A percentile compares a stretch with the other conserved stretches of the same genome.
Evolutionary conservation across 1,140 invertebrate species (phyloP).

Genomic region (Tetragonula clypearis): DNA sequence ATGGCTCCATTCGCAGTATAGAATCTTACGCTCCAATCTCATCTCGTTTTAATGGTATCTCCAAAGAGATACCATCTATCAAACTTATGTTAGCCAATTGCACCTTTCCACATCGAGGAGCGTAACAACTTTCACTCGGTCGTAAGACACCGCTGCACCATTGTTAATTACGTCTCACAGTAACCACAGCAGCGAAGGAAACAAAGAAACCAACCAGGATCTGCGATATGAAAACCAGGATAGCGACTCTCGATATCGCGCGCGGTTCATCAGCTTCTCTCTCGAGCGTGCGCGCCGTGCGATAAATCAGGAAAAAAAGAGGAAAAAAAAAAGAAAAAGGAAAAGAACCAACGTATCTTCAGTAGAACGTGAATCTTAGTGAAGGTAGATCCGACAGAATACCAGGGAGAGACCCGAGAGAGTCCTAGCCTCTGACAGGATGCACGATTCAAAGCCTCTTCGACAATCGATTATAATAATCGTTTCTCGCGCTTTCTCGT

Average conservation of each 20-base stretch:
- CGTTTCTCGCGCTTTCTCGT: conserved; percentile 35
- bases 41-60: not conserved
- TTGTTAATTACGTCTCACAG: not conserved
- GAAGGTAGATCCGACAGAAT: conserved; percentile 36
- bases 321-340: no score
- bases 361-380: conserved; percentile 13
- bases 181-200: not conserved
- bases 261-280: not conserved
- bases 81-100: not conserved
- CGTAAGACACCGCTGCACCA: not conserved
- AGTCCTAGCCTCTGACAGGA: conserved; percentile 28
- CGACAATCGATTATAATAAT: conserved; percentile 4
- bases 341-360: not conserved
- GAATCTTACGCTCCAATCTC: no score
- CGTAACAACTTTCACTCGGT: not conserved
- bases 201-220: conserved; percentile 16
- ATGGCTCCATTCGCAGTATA: no score
- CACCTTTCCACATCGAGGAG: not conserved
- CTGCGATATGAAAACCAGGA: not conserved
- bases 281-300: no score
- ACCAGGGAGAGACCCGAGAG: not conserved
- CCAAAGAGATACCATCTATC: not conserved
- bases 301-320: not conserved
- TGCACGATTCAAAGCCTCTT: conserved; percentile 12
- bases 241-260: not conserved